Conservation (phyloP, 2,797 vertebrate species). For the Geotrypetes seraphini region DNA sequence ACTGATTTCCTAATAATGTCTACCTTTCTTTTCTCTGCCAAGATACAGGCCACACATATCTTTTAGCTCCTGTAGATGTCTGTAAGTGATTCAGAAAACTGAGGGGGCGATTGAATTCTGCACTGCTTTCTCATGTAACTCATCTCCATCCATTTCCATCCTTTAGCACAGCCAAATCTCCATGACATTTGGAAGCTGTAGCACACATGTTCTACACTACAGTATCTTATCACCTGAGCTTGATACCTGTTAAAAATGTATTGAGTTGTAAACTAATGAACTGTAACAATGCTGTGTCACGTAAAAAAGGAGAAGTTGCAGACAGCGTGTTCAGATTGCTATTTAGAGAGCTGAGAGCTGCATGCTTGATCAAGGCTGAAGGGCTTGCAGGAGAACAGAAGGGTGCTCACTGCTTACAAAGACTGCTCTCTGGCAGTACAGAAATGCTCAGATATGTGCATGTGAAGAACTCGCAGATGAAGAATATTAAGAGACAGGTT, state of each 20-base stretch:
- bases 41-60: too few relatives aligned
- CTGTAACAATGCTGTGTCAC: constrained; percentile 14
- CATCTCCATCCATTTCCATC: neutral
- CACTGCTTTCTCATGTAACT: neutral
- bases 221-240: too few relatives aligned
- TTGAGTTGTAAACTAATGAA: constrained; percentile 9
- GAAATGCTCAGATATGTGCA: too few relatives aligned
- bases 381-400: neutral
- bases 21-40: accelerated
- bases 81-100: constrained; percentile 23
- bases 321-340: constrained; percentile 1
- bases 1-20: too few relatives aligned
- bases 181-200: neutral
- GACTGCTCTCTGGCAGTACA: neutral
- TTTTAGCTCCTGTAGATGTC: too few relatives aligned
- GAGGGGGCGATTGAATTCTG: accelerated
- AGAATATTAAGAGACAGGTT: too few relatives aligned
- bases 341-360: neutral
- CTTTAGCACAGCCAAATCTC: neutral
- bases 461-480: too few relatives aligned
- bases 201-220: neutral
- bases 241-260: too few relatives aligned
- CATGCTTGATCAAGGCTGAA: neutral
- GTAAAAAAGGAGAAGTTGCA: constrained; percentile 7
- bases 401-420: neutral